Evolutionary conservation across 1,140 invertebrate genomes (phyloP).

Genomic region (Armadillidium nasatum): DNA sequence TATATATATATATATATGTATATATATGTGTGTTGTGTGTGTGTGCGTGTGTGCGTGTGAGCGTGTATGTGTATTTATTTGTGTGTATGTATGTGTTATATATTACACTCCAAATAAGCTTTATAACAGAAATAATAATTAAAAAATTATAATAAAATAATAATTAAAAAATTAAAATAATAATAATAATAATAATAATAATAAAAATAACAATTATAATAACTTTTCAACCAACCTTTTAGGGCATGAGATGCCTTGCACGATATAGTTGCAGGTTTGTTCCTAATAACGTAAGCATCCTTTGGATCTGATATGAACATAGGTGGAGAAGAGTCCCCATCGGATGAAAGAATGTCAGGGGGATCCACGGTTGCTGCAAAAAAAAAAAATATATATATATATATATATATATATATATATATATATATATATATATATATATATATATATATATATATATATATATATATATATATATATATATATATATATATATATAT

Average conservation of each 20-base stretch:
- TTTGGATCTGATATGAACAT: background rate
- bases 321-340: background rate
- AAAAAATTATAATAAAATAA: no score
- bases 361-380: background rate
- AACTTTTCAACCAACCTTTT: background rate
- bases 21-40: no score
- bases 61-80: no score
- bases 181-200: no score
- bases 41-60: no score
- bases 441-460: background rate
- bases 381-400: background rate
- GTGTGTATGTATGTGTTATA: no score
- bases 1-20: no score
- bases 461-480: background rate
- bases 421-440: constrained; percentile 1
- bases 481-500: no score
- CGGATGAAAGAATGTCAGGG: background rate
- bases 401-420: background rate
- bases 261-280: background rate
- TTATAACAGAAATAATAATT: no score
- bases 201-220: no score
- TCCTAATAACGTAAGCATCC: constrained; percentile 2
- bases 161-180: no score
- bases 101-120: no score
- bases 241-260: background rate